Evolutionary conservation across 2,797 vertebrate genomes (phyloP).

Genomic region (Cossypha dichroa): DNA sequence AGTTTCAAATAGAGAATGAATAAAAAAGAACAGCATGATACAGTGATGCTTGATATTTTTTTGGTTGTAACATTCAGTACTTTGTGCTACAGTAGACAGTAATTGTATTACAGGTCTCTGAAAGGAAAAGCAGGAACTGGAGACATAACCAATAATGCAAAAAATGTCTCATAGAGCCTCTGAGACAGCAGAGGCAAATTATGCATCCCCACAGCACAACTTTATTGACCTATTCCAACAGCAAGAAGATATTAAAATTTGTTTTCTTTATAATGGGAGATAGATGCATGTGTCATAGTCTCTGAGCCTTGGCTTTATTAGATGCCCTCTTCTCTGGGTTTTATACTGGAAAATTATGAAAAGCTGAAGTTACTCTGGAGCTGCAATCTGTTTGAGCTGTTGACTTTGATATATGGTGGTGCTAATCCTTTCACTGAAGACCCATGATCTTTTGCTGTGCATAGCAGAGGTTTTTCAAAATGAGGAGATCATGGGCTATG

Average conservation of each 20-base stretch:
- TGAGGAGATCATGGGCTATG: not conserved
- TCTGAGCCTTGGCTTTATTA: not conserved
- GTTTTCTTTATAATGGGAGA: not conserved
- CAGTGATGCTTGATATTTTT: not conserved
- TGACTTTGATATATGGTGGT: not conserved
- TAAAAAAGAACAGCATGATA: not conserved
- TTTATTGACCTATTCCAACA: not conserved
- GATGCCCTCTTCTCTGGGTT: not conserved
- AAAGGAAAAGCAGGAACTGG: not conserved
- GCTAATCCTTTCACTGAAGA: not conserved
- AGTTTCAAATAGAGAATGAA: not conserved
- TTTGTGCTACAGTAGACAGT: not conserved
- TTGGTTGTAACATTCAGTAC: not conserved
- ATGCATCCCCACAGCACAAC: not conserved
- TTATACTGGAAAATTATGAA: not conserved
- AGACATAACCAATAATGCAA: not conserved
- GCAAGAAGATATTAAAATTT: not conserved
- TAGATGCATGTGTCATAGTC: not conserved
- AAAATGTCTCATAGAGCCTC: not conserved
- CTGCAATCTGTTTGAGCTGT: not conserved
- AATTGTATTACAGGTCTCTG: not conserved
- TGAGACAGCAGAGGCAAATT: not conserved
- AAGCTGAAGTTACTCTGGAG: not conserved
- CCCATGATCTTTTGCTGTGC: not conserved
- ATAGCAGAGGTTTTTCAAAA: not conserved